These are phyloP conservation scores for Pogonocichla stellata DNA, from an alignment of 2,113 vertebrate genomes.

Conservation along the genomic window DNA sequence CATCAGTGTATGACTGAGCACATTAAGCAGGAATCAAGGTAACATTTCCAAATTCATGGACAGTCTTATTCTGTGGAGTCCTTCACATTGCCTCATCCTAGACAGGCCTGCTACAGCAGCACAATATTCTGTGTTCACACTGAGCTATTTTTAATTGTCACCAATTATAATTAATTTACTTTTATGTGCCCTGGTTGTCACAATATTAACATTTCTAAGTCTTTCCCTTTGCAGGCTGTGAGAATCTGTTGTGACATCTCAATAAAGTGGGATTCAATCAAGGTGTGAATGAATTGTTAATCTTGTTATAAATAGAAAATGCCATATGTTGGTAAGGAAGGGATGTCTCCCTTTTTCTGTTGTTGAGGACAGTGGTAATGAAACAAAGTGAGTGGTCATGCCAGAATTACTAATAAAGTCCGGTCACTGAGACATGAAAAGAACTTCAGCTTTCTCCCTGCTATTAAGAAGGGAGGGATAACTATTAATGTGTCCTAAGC, in stretches of 20 bases:
- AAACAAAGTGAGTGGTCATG: conserved; percentile 53
- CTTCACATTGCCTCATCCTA: neutral
- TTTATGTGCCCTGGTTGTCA: conserved; percentile 77
- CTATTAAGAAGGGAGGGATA: neutral
- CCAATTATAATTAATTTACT: conserved; percentile 79
- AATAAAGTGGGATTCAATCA: conserved; percentile 79
- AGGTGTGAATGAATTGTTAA: conserved; percentile 81
- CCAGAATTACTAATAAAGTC: conserved; percentile 23
- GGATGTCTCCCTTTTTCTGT: conserved; percentile 39
- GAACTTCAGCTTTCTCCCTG: neutral
- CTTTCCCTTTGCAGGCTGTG: conserved; percentile 72
- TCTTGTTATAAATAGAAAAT: conserved; percentile 79
- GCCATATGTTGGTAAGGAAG: conserved; percentile 72
- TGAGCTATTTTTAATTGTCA: conserved; percentile 75
- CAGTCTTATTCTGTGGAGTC: neutral
- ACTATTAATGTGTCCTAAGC: neutral
- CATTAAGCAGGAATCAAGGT: conserved; percentile 26
- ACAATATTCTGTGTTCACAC: conserved; percentile 68
- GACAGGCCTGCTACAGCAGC: neutral
- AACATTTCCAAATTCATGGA: conserved; percentile 8
- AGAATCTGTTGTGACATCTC: conserved; percentile 81
- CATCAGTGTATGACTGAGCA: conserved; percentile 43
- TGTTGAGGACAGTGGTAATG: conserved; percentile 57
- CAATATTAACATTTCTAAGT: conserved; percentile 78
- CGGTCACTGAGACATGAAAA: neutral